Evolutionary conservation across 2,797 vertebrate species (phyloP).

Genomic region (Carcharodon carcharias): DNA sequence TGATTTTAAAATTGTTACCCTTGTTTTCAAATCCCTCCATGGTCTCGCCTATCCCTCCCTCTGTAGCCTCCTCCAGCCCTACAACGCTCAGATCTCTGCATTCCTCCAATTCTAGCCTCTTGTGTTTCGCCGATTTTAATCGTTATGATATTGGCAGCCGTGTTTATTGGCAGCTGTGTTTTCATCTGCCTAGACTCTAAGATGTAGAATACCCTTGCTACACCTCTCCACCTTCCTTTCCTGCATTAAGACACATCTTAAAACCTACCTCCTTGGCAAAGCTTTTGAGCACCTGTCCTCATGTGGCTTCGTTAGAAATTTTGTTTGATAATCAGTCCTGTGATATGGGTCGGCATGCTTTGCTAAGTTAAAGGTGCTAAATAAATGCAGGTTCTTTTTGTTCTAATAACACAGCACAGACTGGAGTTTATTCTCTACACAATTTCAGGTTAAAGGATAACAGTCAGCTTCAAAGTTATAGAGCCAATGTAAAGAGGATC

Average conservation of each 20-base stretch:
- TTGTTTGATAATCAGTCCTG: not conserved
- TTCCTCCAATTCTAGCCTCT: not conserved
- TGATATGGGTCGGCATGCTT: not conserved
- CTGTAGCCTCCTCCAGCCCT: not conserved
- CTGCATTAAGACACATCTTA: not conserved
- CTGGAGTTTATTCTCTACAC: not conserved
- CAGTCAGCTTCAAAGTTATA: not conserved
- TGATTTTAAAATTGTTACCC: not conserved
- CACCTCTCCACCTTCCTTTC: not conserved
- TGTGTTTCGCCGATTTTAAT: not conserved
- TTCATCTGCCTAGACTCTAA: not conserved
- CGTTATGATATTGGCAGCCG: not conserved
- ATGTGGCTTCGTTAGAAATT: not conserved
- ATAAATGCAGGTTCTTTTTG: not conserved
- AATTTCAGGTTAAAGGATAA: not conserved
- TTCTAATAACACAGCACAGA: not conserved
- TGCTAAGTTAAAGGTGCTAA: not conserved
- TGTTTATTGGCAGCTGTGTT: not conserved
- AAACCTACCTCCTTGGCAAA: not conserved
- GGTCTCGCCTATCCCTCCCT: not conserved
- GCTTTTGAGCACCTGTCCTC: not conserved
- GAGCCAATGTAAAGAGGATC: not conserved
- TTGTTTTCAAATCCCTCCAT: not conserved
- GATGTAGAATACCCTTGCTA: not conserved
- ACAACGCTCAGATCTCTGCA: not conserved